These are phyloP conservation scores for Camelus dromedarius DNA, from an alignment of 2,113 vertebrate genomes.

Conservation along the genomic window DNA sequence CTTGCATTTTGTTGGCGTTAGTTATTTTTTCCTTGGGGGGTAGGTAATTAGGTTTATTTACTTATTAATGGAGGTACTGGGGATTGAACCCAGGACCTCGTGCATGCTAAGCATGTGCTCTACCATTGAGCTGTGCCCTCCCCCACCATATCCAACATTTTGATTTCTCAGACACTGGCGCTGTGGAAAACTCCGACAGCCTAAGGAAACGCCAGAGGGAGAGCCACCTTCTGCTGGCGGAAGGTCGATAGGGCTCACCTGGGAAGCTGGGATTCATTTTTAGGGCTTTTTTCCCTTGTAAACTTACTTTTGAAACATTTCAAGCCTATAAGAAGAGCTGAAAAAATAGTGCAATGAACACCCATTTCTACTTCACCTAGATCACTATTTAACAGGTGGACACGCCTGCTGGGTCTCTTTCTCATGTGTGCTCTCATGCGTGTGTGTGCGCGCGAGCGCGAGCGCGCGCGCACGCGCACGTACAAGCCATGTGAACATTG, in stretches of 20 bases:
- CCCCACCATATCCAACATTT: not conserved
- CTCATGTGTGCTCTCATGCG: not conserved
- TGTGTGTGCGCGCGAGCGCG: no score
- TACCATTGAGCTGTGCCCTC: no score
- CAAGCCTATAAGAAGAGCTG: not conserved
- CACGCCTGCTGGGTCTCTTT: not conserved
- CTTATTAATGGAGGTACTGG: no score
- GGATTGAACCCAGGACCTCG: no score
- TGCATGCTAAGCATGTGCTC: no score
- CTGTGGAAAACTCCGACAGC: not conserved
- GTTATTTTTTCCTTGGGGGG: no score
- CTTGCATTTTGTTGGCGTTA: not conserved
- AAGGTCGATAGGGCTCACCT: not conserved
- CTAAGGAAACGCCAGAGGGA: not conserved
- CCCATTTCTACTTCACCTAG: not conserved
- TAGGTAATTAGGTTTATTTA: no score
- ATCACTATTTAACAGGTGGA: not conserved
- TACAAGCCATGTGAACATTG: no score
- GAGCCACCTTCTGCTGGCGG: not conserved
- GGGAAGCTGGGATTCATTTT: not conserved
- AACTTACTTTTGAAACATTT: conserved; percentile 28
- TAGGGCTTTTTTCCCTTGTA: not conserved
- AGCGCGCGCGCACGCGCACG: no score
- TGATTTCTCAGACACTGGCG: not conserved
- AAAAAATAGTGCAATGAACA: not conserved